These are phyloP conservation scores for Semotilus atromaculatus DNA, from an alignment of 2,797 vertebrate species.

Conservation along the genomic window DNA sequence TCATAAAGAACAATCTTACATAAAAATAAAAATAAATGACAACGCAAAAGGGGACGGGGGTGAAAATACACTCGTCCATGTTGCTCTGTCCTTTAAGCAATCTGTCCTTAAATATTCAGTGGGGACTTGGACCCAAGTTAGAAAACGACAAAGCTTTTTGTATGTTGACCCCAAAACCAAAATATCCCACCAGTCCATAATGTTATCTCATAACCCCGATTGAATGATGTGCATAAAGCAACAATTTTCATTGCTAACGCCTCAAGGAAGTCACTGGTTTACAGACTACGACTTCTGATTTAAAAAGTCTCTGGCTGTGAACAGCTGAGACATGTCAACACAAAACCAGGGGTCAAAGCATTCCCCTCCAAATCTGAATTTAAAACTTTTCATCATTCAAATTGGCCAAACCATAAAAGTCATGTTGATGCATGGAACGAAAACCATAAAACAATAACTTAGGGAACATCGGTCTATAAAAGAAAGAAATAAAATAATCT, in stretches of 20 bases:
- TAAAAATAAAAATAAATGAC: slow-evolving; percentile 65
- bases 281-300: not conserved
- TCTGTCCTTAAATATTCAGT: slow-evolving; percentile 52
- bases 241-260: not conserved
- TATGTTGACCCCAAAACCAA: slow-evolving; percentile 17
- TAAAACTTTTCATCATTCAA: not conserved
- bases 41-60: slow-evolving; percentile 26
- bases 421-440: not conserved
- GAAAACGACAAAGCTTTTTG: slow-evolving; percentile 15
- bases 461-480: not conserved
- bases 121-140: slow-evolving; percentile 58
- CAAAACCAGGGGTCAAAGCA: slow-evolving; percentile 11
- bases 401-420: not conserved
- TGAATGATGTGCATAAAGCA: not conserved
- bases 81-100: slow-evolving; percentile 68
- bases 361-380: not conserved
- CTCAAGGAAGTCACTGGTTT: not conserved
- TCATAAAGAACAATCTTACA: slow-evolving; percentile 77
- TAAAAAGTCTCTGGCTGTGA: not conserved
- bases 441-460: not conserved
- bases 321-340: not conserved
- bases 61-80: slow-evolving; percentile 69
- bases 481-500: not conserved
- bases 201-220: not conserved
- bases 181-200: not conserved